These are phyloP conservation scores for Ophion obscuratus DNA, from an alignment of 2,888 invertebrate genomes.

Conservation along the genomic window DNA sequence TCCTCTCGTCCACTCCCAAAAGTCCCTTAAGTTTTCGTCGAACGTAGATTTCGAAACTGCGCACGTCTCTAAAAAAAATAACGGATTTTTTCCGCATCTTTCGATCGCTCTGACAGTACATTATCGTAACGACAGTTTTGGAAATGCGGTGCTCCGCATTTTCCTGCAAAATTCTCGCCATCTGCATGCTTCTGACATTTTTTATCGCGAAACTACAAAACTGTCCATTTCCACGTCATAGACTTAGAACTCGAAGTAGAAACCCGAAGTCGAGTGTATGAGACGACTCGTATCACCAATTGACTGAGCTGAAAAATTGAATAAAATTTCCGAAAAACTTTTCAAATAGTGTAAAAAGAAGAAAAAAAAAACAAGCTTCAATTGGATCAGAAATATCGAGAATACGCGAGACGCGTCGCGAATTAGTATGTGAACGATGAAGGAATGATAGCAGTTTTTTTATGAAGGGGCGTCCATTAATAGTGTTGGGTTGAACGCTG, in stretches of 20 bases:
- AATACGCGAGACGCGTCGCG: not conserved
- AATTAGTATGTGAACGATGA: not conserved
- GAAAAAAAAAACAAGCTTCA: not conserved
- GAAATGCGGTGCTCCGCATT: not conserved
- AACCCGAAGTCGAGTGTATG: not conserved
- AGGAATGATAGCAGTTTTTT: not conserved
- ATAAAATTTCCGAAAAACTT: not conserved
- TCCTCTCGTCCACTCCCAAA: not conserved
- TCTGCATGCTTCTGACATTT: not conserved
- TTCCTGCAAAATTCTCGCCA: not conserved
- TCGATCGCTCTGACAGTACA: not conserved
- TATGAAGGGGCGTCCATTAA: not conserved
- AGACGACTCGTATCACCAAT: not conserved
- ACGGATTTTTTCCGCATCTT: not conserved
- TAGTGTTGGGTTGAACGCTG: not conserved
- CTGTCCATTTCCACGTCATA: too few relatives aligned
- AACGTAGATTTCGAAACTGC: not conserved
- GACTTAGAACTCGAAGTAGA: not conserved
- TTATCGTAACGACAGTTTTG: not conserved
- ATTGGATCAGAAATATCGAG: not conserved
- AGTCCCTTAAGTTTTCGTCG: not conserved
- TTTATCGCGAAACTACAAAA: too few relatives aligned
- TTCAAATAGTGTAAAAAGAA: not conserved
- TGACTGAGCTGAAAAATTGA: not conserved
- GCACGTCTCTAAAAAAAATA: not conserved